Evolutionary conservation across 92 coral and sea anemone species (phyloP).

Genomic region (Parazoanthus atlanticus): DNA sequence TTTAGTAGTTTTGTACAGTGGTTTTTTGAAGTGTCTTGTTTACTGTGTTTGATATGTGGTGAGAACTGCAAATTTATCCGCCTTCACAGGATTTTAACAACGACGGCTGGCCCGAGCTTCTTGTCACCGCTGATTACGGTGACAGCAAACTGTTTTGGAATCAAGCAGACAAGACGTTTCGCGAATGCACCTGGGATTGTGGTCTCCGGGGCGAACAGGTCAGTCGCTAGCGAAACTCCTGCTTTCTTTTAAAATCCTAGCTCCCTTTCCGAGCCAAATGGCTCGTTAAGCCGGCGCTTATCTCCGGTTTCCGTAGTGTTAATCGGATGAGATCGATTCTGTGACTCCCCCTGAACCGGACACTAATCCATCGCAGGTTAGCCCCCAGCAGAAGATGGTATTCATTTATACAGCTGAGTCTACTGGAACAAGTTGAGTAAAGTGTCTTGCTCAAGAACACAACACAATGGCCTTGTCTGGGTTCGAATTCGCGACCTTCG

Average conservation of each 20-base stretch:
- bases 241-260: background rate
- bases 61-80: background rate
- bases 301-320: background rate
- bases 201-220: slow-evolving; percentile 88
- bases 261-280: background rate
- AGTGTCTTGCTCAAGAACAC: too few relatives aligned
- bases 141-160: slow-evolving; percentile 95
- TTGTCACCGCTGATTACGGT: slow-evolving; percentile 93
- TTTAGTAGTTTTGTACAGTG: background rate
- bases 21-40: background rate
- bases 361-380: too few relatives aligned
- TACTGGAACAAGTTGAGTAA: too few relatives aligned
- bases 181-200: slow-evolving; percentile 79
- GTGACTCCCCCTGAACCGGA: too few relatives aligned
- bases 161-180: slow-evolving; percentile 50
- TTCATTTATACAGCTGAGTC: too few relatives aligned
- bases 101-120: slow-evolving; percentile 89
- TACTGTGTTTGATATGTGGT: background rate
- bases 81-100: slow-evolving; percentile 82
- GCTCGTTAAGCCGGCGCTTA: too few relatives aligned
- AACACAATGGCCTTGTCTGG: too few relatives aligned
- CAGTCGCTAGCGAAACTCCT: background rate
- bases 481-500: too few relatives aligned
- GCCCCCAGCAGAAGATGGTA: too few relatives aligned
- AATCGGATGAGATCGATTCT: background rate